Conservation (phyloP, 2,113 vertebrate genomes). For the Cichladusa arquata region DNA sequence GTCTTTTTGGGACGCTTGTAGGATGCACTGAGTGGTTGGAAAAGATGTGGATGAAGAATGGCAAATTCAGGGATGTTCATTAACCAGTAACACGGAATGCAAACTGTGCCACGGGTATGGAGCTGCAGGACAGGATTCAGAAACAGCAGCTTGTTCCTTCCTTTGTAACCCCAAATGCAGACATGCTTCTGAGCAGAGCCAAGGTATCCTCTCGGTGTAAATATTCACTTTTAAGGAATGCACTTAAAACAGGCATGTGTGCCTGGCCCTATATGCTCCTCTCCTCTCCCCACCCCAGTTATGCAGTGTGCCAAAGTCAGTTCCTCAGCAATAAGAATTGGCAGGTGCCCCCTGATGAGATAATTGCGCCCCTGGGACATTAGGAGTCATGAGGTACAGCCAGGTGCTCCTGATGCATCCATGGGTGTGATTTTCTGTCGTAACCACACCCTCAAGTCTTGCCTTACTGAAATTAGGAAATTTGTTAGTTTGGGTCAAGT, state of each 20-base stretch:
- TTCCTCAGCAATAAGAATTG: slow-evolving; percentile 49
- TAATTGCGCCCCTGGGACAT: slow-evolving; percentile 34
- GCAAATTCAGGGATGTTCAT: neutral
- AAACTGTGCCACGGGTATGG: neutral
- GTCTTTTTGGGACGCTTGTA: neutral
- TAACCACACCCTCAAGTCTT: slow-evolving; percentile 54
- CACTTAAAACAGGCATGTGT: neutral
- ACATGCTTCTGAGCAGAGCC: neutral
- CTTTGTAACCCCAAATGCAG: neutral
- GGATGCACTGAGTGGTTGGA: neutral
- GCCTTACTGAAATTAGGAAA: slow-evolving; percentile 41
- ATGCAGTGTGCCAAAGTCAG: neutral
- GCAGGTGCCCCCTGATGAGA: slow-evolving; percentile 51
- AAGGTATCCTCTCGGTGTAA: neutral
- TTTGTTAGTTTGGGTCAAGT: slow-evolving; percentile 45
- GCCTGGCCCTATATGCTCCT: neutral
- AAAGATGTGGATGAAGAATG: neutral
- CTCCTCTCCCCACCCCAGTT: neutral
- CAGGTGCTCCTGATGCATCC: slow-evolving; percentile 44
- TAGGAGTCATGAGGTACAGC: slow-evolving; percentile 15
- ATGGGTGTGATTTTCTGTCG: slow-evolving; percentile 39
- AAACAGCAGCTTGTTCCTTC: neutral
- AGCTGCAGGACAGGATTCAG: neutral
- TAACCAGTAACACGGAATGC: neutral
- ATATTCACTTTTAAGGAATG: slow-evolving; percentile 13